Conservation (phyloP, 2,113 vertebrate genomes). For the Petrocephalus microphthalmus region DNA sequence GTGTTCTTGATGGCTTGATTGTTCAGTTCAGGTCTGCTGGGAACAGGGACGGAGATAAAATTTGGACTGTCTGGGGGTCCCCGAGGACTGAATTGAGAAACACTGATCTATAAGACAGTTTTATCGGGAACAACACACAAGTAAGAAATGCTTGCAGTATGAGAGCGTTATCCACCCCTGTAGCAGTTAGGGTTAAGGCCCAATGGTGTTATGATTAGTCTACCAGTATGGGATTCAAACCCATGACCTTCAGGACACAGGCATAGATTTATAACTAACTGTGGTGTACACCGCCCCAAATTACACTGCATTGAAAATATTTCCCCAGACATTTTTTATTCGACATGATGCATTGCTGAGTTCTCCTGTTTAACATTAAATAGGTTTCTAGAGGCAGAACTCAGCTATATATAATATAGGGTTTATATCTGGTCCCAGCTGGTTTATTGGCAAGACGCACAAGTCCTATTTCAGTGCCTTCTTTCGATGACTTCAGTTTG, state of each 20-base stretch:
- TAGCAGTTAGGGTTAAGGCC: neutral
- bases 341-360: neutral
- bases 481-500: conserved; percentile 24
- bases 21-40: neutral
- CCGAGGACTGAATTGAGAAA: neutral
- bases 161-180: neutral
- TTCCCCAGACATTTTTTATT: neutral
- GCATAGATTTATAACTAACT: neutral
- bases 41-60: neutral
- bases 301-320: neutral
- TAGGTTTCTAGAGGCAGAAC: conserved; percentile 35
- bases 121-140: neutral
- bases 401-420: neutral
- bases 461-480: conserved; percentile 26
- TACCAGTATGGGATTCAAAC: neutral
- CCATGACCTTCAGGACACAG: neutral
- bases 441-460: conserved; percentile 20
- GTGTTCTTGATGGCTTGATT: neutral
- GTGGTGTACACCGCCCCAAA: neutral
- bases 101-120: neutral
- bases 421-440: neutral
- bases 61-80: neutral
- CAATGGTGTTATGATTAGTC: neutral
- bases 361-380: conserved; percentile 5
- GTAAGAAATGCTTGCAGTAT: neutral